Conservation (phyloP, 92 coral and sea anemone genomes). For the Epizoanthus illoricatus region DNA sequence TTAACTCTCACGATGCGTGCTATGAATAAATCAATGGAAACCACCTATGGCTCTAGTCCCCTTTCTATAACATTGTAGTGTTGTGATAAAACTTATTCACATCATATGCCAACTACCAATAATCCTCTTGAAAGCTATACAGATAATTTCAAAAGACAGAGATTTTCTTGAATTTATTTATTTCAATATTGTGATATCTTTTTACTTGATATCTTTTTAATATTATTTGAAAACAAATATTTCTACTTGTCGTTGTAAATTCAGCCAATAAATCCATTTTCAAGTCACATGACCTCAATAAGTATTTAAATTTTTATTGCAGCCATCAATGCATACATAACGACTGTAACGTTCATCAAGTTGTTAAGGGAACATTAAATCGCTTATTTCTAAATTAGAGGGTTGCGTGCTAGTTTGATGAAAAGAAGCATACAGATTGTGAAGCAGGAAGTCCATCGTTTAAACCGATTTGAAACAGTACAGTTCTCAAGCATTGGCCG, state of each 20-base stretch:
- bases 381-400: not conserved
- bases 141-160: not conserved
- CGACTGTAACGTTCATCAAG: not conserved
- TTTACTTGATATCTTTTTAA: not conserved
- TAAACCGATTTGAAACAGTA: not conserved
- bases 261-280: no score
- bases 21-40: not conserved
- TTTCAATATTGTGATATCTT: not conserved
- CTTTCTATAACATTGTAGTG: not conserved
- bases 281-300: no score
- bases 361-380: not conserved
- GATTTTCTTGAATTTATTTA: not conserved
- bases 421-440: not conserved
- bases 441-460: not conserved
- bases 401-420: not conserved
- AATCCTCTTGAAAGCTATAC: not conserved
- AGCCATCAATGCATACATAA: no score
- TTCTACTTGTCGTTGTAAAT: not conserved
- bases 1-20: not conserved
- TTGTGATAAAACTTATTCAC: not conserved
- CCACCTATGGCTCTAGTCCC: not conserved
- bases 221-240: not conserved
- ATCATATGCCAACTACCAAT: not conserved
- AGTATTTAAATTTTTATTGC: no score
- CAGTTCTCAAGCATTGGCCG: not conserved